Conservation (phyloP, 2,797 vertebrate genomes). For the Bradypodion pumilum region DNA sequence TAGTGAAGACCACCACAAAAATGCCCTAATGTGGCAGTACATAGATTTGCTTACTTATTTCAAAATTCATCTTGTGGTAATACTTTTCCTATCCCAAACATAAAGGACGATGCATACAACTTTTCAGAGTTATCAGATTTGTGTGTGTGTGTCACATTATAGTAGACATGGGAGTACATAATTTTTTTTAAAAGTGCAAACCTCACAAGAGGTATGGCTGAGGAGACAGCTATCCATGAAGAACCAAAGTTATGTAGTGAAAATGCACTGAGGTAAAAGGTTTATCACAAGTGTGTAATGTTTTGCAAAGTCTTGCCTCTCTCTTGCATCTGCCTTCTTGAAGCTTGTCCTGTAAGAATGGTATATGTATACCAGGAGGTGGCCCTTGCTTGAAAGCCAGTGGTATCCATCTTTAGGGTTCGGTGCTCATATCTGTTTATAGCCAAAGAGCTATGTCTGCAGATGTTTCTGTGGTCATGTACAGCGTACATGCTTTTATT, state of each 20-base stretch:
- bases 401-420: no score
- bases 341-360: not conserved
- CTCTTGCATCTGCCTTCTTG: not conserved
- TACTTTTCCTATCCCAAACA: not conserved
- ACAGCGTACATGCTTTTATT: not conserved
- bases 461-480: no score
- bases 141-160: no score
- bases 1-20: no score
- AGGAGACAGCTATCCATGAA: not conserved
- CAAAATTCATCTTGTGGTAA: not conserved
- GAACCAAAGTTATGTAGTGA: not conserved
- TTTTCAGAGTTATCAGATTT: not conserved
- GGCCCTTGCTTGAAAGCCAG: no score
- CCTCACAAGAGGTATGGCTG: not conserved
- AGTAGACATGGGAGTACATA: no score
- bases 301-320: not conserved
- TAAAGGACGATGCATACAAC: not conserved
- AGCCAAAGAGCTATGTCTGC: no score
- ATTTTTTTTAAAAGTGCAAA: not conserved
- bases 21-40: no score
- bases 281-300: not conserved
- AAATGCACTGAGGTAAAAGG: not conserved
- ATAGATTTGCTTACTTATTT: no score
- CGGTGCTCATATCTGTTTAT: no score
- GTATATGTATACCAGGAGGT: no score